These are phyloP conservation scores for Epizoanthus illoricatus DNA, from an alignment of 92 coral and sea anemone species.

Conservation along the genomic window DNA sequence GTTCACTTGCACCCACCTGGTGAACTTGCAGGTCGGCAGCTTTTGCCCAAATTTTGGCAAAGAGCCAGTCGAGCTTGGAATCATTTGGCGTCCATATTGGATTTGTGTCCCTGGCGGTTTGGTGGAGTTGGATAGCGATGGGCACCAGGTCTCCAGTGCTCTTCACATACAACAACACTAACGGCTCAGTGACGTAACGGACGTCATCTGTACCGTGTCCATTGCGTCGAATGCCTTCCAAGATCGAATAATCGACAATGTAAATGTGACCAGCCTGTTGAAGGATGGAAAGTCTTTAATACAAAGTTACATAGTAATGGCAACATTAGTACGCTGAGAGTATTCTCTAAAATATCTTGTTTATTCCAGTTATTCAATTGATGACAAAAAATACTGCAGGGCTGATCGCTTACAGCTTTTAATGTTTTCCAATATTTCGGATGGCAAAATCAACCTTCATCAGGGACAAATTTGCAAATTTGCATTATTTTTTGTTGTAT, in stretches of 20 bases:
- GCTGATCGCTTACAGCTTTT: no score
- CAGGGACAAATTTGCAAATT: no score
- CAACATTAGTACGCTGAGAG: neutral
- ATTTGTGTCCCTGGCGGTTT: slow-evolving; percentile 40
- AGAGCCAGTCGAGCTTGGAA: slow-evolving; percentile 37
- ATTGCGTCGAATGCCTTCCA: slow-evolving; percentile 37
- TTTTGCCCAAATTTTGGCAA: slow-evolving; percentile 47
- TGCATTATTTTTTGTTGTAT: no score
- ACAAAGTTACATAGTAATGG: neutral
- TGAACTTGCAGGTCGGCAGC: slow-evolving; percentile 47
- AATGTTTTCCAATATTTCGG: no score
- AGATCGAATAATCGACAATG: slow-evolving; percentile 17
- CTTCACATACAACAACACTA: slow-evolving; percentile 28
- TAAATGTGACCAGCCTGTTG: slow-evolving; percentile 34
- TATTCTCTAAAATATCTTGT: neutral
- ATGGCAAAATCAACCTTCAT: no score
- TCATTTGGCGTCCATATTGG: slow-evolving; percentile 52
- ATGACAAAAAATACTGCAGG: no score
- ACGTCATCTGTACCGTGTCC: slow-evolving; percentile 18
- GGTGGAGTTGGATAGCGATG: slow-evolving; percentile 45
- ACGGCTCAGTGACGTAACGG: slow-evolving; percentile 34
- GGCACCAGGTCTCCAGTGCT: slow-evolving; percentile 40
- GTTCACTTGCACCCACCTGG: slow-evolving; percentile 27
- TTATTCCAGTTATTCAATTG: neutral
- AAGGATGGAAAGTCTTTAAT: neutral